Percentiles rank a stretch among this genome's conserved stretches.
Evolutionary conservation across 2,113 vertebrate species (phyloP).

Genomic region (Hylia prasina): DNA sequence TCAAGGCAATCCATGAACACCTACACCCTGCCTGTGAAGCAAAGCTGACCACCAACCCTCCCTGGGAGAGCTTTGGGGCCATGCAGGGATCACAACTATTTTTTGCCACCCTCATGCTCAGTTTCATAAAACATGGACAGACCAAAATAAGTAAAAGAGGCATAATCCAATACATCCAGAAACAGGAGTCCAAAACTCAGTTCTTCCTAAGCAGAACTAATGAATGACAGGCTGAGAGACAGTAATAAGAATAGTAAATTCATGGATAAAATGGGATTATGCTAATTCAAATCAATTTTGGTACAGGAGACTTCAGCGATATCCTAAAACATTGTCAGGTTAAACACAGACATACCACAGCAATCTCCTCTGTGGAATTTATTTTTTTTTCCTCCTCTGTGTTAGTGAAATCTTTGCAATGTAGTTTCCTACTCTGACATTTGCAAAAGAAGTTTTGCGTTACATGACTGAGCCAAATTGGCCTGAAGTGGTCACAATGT

Average conservation of each 20-base stretch:
- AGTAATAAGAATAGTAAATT: not conserved
- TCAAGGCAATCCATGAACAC: not conserved
- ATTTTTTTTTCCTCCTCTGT: not conserved
- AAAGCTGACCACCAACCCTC: not conserved
- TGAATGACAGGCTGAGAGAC: not conserved
- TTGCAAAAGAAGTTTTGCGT: not conserved
- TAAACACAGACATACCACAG: not conserved
- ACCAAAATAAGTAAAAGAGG: not conserved
- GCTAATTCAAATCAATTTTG: slow-evolving; percentile 23
- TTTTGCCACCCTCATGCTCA: not conserved
- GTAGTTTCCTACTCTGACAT: not conserved
- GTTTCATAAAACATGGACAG: not conserved
- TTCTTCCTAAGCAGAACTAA: not conserved
- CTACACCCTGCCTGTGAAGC: not conserved
- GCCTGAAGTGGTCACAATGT: not conserved
- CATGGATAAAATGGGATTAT: slow-evolving; percentile 18
- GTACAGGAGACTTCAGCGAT: not conserved
- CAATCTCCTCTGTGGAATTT: not conserved
- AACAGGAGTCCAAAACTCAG: not conserved
- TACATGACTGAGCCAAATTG: not conserved
- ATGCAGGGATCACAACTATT: not conserved
- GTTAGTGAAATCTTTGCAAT: not conserved
- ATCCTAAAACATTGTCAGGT: slow-evolving; percentile 1
- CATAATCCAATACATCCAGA: not conserved
- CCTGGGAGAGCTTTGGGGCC: not conserved